Conservation (phyloP, 2,888 invertebrate genomes). For the Drosophila ezoana region DNA sequence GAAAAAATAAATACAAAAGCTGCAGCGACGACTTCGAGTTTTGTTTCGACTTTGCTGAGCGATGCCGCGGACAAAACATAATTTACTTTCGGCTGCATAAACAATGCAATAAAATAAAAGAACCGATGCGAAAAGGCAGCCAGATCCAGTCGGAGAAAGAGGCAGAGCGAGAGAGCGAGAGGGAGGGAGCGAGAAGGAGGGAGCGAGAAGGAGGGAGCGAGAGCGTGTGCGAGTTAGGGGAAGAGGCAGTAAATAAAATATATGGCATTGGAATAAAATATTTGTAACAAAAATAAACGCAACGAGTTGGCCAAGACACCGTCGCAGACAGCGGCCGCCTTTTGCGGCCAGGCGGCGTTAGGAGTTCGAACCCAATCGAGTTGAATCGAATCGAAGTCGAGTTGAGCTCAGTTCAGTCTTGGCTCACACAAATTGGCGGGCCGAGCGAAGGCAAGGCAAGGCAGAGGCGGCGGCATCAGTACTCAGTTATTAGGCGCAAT, state of each 20-base stretch:
- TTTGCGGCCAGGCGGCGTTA: conserved; percentile 44
- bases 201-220: no score
- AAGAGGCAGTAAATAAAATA: conserved; percentile 72
- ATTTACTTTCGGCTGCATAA: conserved; percentile 82
- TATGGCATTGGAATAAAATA: conserved; percentile 82
- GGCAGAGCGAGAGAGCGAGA: conserved; percentile 5
- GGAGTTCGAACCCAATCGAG: conserved; percentile 18
- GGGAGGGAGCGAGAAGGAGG: no score
- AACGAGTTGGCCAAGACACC: conserved; percentile 36
- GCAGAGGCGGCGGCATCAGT: conserved; percentile 76
- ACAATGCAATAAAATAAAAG: conserved; percentile 82
- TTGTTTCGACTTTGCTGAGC: conserved; percentile 53
- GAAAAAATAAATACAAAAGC: conserved; percentile 43
- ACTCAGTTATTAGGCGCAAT: conserved; percentile 82
- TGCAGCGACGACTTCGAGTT: conserved; percentile 56
- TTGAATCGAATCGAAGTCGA: conserved; percentile 19
- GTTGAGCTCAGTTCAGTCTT: conserved; percentile 6
- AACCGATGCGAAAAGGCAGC: conserved; percentile 55
- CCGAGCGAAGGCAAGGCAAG: conserved; percentile 22
- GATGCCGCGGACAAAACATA: conserved; percentile 72
- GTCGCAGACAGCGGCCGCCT: conserved; percentile 12
- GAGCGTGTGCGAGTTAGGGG: not conserved
- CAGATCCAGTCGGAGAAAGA: conserved; percentile 9
- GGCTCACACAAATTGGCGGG: conserved; percentile 46
- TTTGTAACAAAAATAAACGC: conserved; percentile 81